Base-by-base conservation (phyloP, 1,140 invertebrate species). In the Heliconius himera region DNA sequence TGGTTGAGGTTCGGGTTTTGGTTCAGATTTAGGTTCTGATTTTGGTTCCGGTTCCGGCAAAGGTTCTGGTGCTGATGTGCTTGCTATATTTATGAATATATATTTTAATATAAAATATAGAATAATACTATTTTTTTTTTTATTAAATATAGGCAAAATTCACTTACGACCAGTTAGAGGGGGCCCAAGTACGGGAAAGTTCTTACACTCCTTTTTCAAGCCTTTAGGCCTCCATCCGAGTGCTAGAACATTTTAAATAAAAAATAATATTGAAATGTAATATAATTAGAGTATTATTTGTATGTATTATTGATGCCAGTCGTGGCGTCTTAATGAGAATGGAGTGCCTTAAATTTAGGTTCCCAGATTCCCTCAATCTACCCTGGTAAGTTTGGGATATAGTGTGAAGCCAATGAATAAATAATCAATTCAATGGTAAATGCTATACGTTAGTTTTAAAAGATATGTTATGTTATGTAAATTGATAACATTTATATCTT, bases 181-280 rank as follows among this genome's bases (percentile, higher is more conserved):
- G 8, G 96, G 96, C 71, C 95, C 95, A 18, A 97, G 94, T 18
- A 96, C 94, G 1, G 97, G 98, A 87, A 97, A 97, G 78, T 97
- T 96, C 87, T 96, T 97, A 86, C 97, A 98, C 18, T 95, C 95
- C 22, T 97, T 95, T 5, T 96, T 97, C 51, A 98, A 87, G 18
- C 95, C 95, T 51, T 94, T 95, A 1, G 98, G 98, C 73, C 90
- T 85, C 94, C 91, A 93, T 38, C 91, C 91, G 13, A 93, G 70
- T 54, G 83, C 89, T 91, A 78, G 41, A 88, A 82, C n/a, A n/a
- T 56, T 56, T 9, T 22, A 0, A 54, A 18, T 54, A 18, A 54
- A 54, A 20, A 0, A 54, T 20, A 18, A 54, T n/a, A 46, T 13
- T 46, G 13, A 11, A 46, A 13, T 11, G 9, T 46, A 13, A 13